Percentiles rank a stretch among this genome's conserved stretches.
Conservation (phyloP, 2,888 invertebrate genomes). For the Crematogaster levior region DNA sequence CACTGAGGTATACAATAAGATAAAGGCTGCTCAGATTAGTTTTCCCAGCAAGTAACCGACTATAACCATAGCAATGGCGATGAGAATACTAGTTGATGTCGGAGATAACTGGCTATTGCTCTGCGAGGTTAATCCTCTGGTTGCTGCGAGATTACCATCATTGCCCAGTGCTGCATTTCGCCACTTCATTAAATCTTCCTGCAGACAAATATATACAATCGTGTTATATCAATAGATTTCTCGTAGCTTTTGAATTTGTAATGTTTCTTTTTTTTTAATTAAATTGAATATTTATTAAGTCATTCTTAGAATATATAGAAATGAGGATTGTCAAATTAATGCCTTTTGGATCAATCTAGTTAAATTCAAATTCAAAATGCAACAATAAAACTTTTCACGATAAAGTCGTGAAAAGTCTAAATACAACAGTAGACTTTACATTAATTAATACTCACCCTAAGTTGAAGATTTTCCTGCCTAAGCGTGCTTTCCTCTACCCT, state of each 20-base stretch:
- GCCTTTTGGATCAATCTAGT: not conserved
- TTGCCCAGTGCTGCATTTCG: slow-evolving; percentile 80
- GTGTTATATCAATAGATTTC: not conserved
- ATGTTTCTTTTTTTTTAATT: not conserved
- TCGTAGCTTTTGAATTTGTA: not conserved
- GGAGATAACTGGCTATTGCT: slow-evolving; percentile 72
- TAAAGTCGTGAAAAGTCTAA: not conserved
- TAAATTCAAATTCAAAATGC: not conserved
- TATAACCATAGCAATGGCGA: slow-evolving; percentile 82
- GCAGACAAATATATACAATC: slow-evolving; percentile 37
- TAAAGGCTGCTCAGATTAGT: slow-evolving; percentile 82
- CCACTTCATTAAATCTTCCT: slow-evolving; percentile 83
- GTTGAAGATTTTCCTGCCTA: slow-evolving; percentile 94
- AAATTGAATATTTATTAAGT: not conserved
- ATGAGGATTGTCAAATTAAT: not conserved
- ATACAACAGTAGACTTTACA: not conserved
- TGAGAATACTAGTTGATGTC: slow-evolving; percentile 76
- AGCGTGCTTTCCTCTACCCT: slow-evolving; percentile 92
- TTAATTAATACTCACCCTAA: slow-evolving; percentile 89
- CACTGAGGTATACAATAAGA: slow-evolving; percentile 77
- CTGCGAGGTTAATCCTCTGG: slow-evolving; percentile 76
- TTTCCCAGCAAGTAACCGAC: slow-evolving; percentile 84
- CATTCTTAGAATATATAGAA: not conserved
- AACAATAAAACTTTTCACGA: not conserved
- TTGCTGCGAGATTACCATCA: slow-evolving; percentile 76